phyloP scores from a whole-genome alignment of 2,888 invertebrate species.

The Tolmerus cingulatus region DNA sequence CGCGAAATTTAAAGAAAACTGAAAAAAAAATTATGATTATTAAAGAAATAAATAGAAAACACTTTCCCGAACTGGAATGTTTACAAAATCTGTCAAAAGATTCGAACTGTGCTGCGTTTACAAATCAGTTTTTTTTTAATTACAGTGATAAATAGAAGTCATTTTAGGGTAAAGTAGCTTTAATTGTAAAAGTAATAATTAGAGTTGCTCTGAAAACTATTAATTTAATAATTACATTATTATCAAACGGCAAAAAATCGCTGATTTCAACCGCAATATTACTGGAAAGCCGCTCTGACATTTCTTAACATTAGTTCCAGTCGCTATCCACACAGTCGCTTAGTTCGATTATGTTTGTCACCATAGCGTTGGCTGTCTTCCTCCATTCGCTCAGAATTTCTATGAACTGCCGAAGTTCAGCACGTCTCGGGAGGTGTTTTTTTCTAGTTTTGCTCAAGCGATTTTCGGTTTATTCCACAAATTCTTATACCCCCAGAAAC shows the following conservation, averaged over 20 bases:
- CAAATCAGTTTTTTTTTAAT: neutral
- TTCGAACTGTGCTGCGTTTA: neutral
- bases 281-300: neutral
- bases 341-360: constrained; percentile 15
- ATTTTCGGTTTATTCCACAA: neutral
- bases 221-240: neutral
- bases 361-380: constrained; percentile 4
- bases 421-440: neutral
- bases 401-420: neutral
- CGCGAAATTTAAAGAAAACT: neutral
- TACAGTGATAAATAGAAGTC: neutral
- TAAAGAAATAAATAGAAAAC: neutral
- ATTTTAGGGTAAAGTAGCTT: neutral
- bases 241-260: neutral
- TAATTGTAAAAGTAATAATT: neutral
- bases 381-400: constrained; percentile 5
- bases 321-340: neutral
- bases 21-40: neutral
- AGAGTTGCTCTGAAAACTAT: neutral
- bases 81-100: neutral
- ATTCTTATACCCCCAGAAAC: neutral
- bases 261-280: neutral
- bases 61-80: neutral
- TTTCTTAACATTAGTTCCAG: neutral
- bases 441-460: neutral